Evolutionary conservation across 2,113 vertebrate species (phyloP), one percentile per base, ranked within the genome.

Genomic region (Thamnaconus septentrionalis): DNA sequence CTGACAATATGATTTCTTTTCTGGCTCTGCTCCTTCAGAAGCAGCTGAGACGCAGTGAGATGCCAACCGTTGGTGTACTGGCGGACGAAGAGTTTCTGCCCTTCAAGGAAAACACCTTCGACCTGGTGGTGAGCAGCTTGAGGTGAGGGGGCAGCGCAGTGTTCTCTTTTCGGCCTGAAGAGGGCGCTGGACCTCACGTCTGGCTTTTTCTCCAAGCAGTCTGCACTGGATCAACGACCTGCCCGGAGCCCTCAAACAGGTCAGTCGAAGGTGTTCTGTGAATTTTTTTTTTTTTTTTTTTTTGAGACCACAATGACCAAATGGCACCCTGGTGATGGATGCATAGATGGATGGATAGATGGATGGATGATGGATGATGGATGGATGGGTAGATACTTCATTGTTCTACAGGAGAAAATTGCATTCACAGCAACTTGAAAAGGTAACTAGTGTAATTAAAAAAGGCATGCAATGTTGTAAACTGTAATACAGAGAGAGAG

Each of bases 221-320:
- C 91, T 99, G 65, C 97, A 98, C 68, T 99, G 97, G 96, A 93
- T 96, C 61, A 99, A 99, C 71, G 94, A 99, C 78, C 94, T 99
- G 75, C 97, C 97, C 6, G 91, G 87, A 78, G 94, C 94, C 4
- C 93, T 99, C 79, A 88, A 60, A 87, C 94, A 98, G 96, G 96
- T 99, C 76, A 91, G 44, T 5, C 43, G 7, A 52, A 31, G 18
- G 18, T 31, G 18, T 31, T n/a, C n/a, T n/a, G n/a, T n/a, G n/a
- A n/a, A n/a, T n/a, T n/a, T n/a, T n/a, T n/a, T n/a, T n/a, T n/a
- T n/a, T n/a, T n/a, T n/a, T n/a, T n/a, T n/a, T 31, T 31, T 31
- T 31, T 31, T 31, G 18, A 31, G 18, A 31, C 18, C 18, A 31
- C 18, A 31, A 31, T 31, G n/a, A n/a, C n/a, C n/a, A n/a, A n/a